A percentile compares a stretch with the other conserved stretches of the same genome.
phyloP scores from a whole-genome alignment of 2,797 vertebrate species.

The Gobio occitaniae region DNA sequence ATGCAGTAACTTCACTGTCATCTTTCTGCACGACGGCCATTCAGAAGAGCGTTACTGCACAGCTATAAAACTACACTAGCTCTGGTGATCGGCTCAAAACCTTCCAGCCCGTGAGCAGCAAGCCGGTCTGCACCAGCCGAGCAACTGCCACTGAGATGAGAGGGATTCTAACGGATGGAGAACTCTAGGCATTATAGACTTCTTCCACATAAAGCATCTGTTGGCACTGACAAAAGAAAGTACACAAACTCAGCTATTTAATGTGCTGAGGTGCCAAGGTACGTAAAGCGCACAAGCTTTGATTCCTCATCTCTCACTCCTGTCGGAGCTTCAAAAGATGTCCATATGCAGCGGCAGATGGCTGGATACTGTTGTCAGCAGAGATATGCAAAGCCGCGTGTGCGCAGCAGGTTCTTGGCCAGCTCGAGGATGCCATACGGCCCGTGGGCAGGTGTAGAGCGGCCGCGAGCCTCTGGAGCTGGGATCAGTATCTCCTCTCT shows the following conservation, averaged over 20 bases:
- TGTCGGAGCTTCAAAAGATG: conserved; percentile 49
- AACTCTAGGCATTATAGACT: neutral
- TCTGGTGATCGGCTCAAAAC: too few relatives aligned
- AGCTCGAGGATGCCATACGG: conserved; percentile 43
- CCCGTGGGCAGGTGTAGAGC: conserved; percentile 53
- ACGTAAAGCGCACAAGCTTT: conserved; percentile 10
- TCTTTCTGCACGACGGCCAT: neutral
- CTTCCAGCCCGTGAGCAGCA: neutral
- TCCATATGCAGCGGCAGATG: conserved; percentile 66
- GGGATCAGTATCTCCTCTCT: conserved; percentile 10
- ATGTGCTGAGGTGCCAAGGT: neutral
- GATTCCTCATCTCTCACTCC: conserved; percentile 44
- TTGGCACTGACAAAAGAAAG: neutral
- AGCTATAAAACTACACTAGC: neutral
- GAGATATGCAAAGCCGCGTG: conserved; percentile 47
- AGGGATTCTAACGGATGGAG: neutral
- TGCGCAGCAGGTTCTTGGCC: conserved; percentile 55
- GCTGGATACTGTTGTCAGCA: conserved; percentile 55
- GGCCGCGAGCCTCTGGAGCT: conserved; percentile 41
- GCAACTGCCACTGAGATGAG: neutral
- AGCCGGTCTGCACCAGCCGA: neutral
- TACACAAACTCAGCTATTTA: conserved; percentile 6
- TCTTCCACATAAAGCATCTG: neutral
- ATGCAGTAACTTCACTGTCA: too few relatives aligned
- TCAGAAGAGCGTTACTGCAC: neutral